Conservation (phyloP, 2,797 vertebrate species). For the Margarornis squamiger region DNA sequence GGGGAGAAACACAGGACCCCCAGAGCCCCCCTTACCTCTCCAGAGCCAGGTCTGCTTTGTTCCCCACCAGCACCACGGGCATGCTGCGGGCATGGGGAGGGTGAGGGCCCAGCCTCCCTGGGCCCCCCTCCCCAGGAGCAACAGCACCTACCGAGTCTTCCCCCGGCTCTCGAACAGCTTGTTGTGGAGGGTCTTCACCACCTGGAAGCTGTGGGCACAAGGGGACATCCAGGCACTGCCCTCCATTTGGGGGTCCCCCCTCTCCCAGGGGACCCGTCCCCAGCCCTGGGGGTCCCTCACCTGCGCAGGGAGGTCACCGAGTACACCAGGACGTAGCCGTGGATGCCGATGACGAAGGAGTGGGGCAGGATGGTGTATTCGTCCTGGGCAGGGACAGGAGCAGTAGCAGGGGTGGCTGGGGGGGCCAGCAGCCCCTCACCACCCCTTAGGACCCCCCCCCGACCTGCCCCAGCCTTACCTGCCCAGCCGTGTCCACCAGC, state of each 20-base stretch:
- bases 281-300: slow-evolving; percentile 28
- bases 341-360: slow-evolving; percentile 83
- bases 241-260: rapidly evolving
- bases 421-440: not conserved
- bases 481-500: slow-evolving; percentile 85
- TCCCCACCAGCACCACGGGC: slow-evolving; percentile 88
- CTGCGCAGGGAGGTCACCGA: slow-evolving; percentile 86
- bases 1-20: not conserved
- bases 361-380: slow-evolving; percentile 77
- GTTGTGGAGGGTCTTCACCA: slow-evolving; percentile 85
- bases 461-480: slow-evolving; percentile 68
- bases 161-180: slow-evolving; percentile 87
- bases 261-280: rapidly evolving
- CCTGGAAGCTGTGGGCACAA: slow-evolving; percentile 83
- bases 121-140: rapidly evolving
- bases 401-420: rapidly evolving
- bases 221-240: not conserved
- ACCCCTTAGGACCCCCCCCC: too few species aligned
- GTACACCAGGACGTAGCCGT: slow-evolving; percentile 84
- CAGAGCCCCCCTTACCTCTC: slow-evolving; percentile 75
- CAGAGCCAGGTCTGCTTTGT: slow-evolving; percentile 89
- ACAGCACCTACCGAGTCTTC: slow-evolving; percentile 82
- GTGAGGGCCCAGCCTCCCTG: not conserved
- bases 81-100: slow-evolving; percentile 70
- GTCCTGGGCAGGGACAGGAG: slow-evolving; percentile 64